These are phyloP conservation scores for Gasteruption jaculator DNA, from an alignment of 2,888 invertebrate genomes.

Conservation along the genomic window DNA sequence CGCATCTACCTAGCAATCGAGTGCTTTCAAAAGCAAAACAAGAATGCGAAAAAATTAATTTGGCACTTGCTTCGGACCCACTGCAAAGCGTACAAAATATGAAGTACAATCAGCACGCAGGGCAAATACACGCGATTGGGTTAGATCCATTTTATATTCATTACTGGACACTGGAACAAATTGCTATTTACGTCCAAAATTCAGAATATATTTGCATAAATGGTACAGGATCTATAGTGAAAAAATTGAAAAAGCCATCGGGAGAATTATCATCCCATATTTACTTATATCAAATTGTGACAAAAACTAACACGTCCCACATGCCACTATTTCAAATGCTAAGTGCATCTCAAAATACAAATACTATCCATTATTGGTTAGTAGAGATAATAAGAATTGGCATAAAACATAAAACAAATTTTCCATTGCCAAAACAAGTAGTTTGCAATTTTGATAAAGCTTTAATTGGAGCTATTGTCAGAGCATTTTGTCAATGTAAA, in stretches of 20 bases:
- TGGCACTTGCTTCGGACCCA: not conserved
- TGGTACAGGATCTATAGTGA: constrained; percentile 16
- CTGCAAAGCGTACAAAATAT: constrained; percentile 4
- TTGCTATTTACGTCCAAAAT: constrained; percentile 6
- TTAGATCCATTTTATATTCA: constrained; percentile 6
- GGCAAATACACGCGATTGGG: constrained; percentile 7
- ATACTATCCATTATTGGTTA: constrained; percentile 16
- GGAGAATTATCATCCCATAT: constrained; percentile 18
- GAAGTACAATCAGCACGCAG: constrained; percentile 6
- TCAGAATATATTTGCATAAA: constrained; percentile 11
- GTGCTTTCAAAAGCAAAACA: not conserved
- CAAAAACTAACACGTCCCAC: constrained; percentile 11
- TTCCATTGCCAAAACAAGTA: constrained; percentile 18
- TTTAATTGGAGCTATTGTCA: constrained; percentile 17
- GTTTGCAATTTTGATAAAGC: constrained; percentile 23
- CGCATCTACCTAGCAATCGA: not conserved
- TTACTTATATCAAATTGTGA: constrained; percentile 20
- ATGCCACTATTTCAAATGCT: constrained; percentile 21
- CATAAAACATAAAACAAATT: constrained; percentile 13
- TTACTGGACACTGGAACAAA: constrained; percentile 12
- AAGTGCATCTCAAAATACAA: constrained; percentile 16
- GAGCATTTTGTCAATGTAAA: constrained; percentile 16
- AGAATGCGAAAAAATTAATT: not conserved
- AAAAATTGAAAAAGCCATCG: constrained; percentile 16
- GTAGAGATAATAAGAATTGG: constrained; percentile 20